These are phyloP conservation scores for Micronisus gabar DNA, from an alignment of 2,113 vertebrate species.

Conservation along the genomic window DNA sequence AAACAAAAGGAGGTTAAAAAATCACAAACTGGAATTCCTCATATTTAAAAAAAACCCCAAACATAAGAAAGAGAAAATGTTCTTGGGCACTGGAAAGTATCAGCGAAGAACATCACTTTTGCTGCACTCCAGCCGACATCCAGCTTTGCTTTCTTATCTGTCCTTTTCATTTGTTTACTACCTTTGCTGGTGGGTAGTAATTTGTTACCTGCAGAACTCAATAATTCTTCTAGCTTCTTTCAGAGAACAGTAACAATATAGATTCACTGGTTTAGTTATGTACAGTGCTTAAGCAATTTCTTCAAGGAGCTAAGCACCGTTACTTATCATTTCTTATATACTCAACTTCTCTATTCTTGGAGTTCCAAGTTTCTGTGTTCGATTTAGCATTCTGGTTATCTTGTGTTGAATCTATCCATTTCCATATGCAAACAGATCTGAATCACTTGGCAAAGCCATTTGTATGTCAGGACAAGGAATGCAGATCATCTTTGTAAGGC, in stretches of 20 bases:
- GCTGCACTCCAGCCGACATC: neutral
- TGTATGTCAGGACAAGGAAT: neutral
- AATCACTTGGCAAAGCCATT: neutral
- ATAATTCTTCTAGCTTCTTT: neutral
- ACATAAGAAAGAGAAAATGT: neutral
- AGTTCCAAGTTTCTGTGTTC: neutral
- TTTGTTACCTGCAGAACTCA: neutral
- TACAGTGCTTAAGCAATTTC: neutral
- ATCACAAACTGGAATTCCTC: neutral
- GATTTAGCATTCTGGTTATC: neutral
- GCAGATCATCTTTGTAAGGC: neutral
- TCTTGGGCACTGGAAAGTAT: neutral
- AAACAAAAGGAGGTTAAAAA: neutral
- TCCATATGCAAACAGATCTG: neutral
- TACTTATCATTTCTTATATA: neutral
- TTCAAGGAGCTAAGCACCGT: neutral
- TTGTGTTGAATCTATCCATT: neutral
- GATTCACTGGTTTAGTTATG: neutral
- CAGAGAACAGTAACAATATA: neutral
- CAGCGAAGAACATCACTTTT: neutral
- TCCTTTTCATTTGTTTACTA: neutral
- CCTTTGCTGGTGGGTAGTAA: neutral
- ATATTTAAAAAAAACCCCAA: accelerated
- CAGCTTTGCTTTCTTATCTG: neutral
- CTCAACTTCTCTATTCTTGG: neutral